Base-by-base conservation (phyloP, 2,113 vertebrate species). In the Chionis minor region DNA sequence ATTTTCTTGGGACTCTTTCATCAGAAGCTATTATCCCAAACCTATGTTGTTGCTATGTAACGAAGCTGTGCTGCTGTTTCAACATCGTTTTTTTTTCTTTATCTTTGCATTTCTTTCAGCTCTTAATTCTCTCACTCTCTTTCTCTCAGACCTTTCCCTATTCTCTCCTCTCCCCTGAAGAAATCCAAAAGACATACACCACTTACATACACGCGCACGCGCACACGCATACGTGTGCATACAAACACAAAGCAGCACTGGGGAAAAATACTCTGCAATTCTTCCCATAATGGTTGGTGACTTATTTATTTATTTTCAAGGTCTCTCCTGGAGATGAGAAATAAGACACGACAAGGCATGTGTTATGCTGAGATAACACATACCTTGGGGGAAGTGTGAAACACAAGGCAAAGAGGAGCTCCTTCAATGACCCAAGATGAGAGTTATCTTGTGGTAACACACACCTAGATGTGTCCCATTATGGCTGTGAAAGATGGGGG, bases 391-490 rank as follows among this genome's bases (percentile, higher is more conserved):
- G 89, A 96, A 85, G 72, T 81, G 84, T 81, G 70, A 95, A 86
- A 80, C 77, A 94, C 52, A 58, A 56, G 92, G 93, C 81, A 93
- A 93, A 94, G 67, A 94, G 49, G 40, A 88, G 38, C 2, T 15
- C 85, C 80, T 94, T 90, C 83, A 78, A 8, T 91, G 94, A 95
- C 81, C 90, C 55, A 81, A 91, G 88, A 88, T 91, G 92, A 75
- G 92, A 97, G 94, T 97, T 96, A 96, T 97, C 94, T 95, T 65
- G 80, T 51, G 35, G 86, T 88, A 96, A 83, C 94, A 97, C 72
- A 93, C 62, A 95, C 77, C 79, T 97, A 94, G 47, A 88, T 88
- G 65, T 81, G 62, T 77, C 85, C 94, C 73, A 92, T 84, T 88
- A 75, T 14, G 30, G 21, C 86, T 92, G 55, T 84, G 78, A 95